phyloP scores from a whole-genome alignment of 1,140 invertebrate genomes.

The Eurosta solidaginis region DNA sequence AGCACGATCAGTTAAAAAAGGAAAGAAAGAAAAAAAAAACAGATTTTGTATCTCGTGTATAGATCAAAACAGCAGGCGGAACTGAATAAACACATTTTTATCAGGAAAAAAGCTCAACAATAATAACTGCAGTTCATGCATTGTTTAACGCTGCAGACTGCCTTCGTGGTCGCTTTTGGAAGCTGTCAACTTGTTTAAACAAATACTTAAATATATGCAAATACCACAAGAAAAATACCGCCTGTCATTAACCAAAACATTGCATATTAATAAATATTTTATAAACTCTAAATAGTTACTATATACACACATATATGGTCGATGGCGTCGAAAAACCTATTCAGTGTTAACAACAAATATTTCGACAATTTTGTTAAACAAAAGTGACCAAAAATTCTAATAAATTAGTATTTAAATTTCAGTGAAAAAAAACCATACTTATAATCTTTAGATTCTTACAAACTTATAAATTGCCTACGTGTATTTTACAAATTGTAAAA shows the following conservation, averaged over 20 bases:
- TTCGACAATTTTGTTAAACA: slow-evolving; percentile 26
- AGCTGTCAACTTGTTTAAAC: neutral
- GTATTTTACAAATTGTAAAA: neutral
- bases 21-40: neutral
- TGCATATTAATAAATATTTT: neutral
- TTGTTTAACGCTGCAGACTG: neutral
- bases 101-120: neutral
- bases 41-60: neutral
- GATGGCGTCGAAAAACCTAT: neutral
- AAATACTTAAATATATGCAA: slow-evolving; percentile 24
- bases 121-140: neutral
- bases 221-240: neutral
- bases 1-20: neutral
- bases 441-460: neutral
- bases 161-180: neutral
- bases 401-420: neutral
- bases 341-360: neutral
- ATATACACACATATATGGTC: no score
- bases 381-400: neutral
- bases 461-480: neutral
- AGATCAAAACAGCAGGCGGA: neutral
- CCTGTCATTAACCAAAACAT: slow-evolving; percentile 1
- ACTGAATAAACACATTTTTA: no score
- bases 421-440: neutral
- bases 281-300: no score